Conservation (phyloP, 2,113 vertebrate species). For the Euleptes europaea region DNA sequence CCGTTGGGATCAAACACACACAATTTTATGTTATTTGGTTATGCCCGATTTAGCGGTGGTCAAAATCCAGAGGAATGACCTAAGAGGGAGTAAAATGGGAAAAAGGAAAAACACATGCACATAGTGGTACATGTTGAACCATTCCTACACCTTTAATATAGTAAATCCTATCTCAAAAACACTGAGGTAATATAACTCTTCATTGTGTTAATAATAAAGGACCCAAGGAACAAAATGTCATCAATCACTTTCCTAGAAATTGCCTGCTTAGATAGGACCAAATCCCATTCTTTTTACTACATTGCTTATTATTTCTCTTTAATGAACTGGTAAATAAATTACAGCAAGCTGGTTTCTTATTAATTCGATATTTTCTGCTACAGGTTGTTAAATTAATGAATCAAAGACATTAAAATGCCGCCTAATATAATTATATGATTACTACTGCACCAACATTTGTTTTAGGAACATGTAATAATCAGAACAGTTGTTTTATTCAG, state of each 20-base stretch:
- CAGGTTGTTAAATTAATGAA: conserved; percentile 59
- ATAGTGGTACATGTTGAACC: background rate
- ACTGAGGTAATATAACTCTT: background rate
- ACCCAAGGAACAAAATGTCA: conserved; percentile 19
- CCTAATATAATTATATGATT: conserved; percentile 67
- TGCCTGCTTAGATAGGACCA: conserved; percentile 4
- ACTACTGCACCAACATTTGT: conserved; percentile 46
- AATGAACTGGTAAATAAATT: conserved; percentile 67
- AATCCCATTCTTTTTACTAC: background rate
- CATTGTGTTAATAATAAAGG: background rate
- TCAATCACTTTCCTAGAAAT: conserved; percentile 30
- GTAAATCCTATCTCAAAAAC: background rate
- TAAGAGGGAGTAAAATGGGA: background rate
- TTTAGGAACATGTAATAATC: conserved; percentile 49
- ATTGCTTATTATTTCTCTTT: conserved; percentile 49
- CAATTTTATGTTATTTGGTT: too few relatives aligned
- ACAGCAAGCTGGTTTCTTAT: conserved; percentile 55
- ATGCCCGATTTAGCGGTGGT: too few relatives aligned
- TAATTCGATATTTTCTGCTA: conserved; percentile 64
- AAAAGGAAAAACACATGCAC: background rate
- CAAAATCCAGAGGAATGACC: background rate
- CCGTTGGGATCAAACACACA: too few relatives aligned
- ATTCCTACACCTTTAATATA: background rate
- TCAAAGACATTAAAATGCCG: conserved; percentile 60
- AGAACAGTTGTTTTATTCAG: conserved; percentile 42